Evolutionary conservation across 2,888 invertebrate genomes (phyloP).

Genomic region (Lasioglossum morio): DNA sequence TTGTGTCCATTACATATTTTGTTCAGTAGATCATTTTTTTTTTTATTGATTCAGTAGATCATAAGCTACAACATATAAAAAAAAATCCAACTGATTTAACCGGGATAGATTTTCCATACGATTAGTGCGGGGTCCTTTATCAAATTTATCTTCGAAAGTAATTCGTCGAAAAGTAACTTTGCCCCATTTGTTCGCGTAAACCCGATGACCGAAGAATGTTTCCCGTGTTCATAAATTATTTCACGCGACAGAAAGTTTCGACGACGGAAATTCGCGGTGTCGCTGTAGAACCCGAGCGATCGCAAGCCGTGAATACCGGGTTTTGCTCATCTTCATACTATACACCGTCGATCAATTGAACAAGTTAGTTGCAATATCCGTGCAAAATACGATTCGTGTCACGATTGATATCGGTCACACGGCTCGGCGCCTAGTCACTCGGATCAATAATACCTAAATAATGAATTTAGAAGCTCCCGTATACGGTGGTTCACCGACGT

Average conservation of each 20-base stretch:
- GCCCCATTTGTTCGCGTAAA: background rate
- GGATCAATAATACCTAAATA: conserved; percentile 59
- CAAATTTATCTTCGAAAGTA: background rate
- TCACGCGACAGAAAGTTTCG: background rate
- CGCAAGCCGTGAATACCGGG: background rate
- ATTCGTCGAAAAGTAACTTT: background rate
- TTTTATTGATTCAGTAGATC: too few species aligned
- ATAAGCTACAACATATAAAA: too few species aligned
- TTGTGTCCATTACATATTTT: too few species aligned
- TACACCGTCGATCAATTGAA: conserved; percentile 39
- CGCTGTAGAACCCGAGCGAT: background rate
- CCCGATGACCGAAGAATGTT: background rate
- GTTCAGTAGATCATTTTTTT: too few species aligned
- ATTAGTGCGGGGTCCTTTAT: too few species aligned
- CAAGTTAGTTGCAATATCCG: conserved; percentile 34
- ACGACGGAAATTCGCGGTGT: background rate
- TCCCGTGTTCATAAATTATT: background rate
- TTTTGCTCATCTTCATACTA: conserved; percentile 22
- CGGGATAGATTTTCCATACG: too few species aligned
- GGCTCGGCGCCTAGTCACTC: conserved; percentile 11
- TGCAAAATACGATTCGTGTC: conserved; percentile 43
- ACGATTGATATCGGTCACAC: conserved; percentile 55
- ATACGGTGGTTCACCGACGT: conserved; percentile 6
- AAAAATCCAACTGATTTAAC: too few species aligned
- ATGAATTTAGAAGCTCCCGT: conserved; percentile 51